Percentiles rank a stretch among this genome's conserved stretches.
These are phyloP conservation scores for Notolabrus celidotus DNA, from an alignment of 2,797 vertebrate genomes.

Conservation along the genomic window DNA sequence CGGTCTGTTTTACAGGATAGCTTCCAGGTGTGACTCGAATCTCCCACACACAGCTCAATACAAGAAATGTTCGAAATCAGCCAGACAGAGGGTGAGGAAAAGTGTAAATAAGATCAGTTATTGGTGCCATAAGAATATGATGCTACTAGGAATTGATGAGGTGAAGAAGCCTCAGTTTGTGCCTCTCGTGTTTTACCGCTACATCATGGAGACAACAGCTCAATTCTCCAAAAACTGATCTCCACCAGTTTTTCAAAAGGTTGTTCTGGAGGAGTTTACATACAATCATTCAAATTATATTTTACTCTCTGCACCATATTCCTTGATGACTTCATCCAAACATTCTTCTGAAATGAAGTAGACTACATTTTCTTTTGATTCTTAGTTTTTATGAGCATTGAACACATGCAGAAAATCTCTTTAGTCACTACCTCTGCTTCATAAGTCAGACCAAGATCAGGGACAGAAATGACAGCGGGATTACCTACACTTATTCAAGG, in stretches of 20 bases:
- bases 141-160: too few species aligned
- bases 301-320: not conserved
- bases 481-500: too few species aligned
- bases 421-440: too few species aligned
- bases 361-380: too few species aligned
- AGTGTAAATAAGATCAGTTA: not conserved
- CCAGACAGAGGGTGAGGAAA: not conserved
- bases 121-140: constrained; percentile 48
- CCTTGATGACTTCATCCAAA: not conserved
- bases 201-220: too few species aligned
- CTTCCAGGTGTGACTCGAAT: constrained; percentile 16
- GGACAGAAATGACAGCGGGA: too few species aligned
- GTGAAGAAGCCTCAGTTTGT: not conserved
- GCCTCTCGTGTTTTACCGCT: not conserved
- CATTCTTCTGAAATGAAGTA: too few species aligned
- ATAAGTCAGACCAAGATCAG: too few species aligned
- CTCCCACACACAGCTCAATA: constrained; percentile 1
- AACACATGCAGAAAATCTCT: too few species aligned
- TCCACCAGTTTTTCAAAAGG: not conserved
- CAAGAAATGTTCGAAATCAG: constrained; percentile 27
- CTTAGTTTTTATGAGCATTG: too few species aligned
- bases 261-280: not conserved
- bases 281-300: not conserved
- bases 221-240: too few species aligned
- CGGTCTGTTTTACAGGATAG: not conserved